phyloP scores from a whole-genome alignment of 1,140 invertebrate species.

The Paraescarpia echinospica region DNA sequence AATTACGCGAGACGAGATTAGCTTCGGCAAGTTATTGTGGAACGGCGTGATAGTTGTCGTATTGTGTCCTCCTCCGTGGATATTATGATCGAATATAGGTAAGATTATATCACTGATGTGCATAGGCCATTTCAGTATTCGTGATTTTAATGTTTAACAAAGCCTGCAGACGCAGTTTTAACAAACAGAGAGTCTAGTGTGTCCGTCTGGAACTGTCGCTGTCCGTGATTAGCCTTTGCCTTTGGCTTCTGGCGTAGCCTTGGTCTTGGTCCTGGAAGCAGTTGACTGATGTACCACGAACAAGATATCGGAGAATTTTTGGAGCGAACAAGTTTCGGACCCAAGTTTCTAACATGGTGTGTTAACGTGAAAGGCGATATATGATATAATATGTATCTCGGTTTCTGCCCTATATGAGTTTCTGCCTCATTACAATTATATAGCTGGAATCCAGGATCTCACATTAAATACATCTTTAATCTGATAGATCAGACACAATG shows the following conservation, averaged over 20 bases:
- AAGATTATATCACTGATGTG: not conserved
- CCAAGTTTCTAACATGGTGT: not conserved
- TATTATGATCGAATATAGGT: not conserved
- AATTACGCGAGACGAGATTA: not conserved
- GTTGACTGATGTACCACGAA: not conserved
- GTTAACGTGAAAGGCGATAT: not conserved
- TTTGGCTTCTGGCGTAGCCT: not conserved
- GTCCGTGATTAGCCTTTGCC: not conserved
- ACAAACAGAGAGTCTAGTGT: not conserved
- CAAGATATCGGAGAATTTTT: not conserved
- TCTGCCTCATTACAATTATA: too few relatives aligned
- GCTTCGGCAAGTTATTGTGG: not conserved
- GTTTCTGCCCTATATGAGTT: too few relatives aligned
- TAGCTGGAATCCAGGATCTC: too few relatives aligned
- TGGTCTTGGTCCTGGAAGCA: not conserved
- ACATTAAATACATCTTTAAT: too few relatives aligned
- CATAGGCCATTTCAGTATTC: not conserved
- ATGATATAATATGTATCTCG: too few relatives aligned
- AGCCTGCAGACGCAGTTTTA: not conserved
- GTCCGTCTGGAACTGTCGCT: not conserved
- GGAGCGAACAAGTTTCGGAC: not conserved
- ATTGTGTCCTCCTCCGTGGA: not conserved
- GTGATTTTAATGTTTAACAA: not conserved
- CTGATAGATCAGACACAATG: too few relatives aligned
- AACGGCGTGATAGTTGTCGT: not conserved